Percentiles rank a stretch among this genome's conserved stretches.
Conservation (phyloP, 2,888 invertebrate species). For the Sepiola atlantica region DNA sequence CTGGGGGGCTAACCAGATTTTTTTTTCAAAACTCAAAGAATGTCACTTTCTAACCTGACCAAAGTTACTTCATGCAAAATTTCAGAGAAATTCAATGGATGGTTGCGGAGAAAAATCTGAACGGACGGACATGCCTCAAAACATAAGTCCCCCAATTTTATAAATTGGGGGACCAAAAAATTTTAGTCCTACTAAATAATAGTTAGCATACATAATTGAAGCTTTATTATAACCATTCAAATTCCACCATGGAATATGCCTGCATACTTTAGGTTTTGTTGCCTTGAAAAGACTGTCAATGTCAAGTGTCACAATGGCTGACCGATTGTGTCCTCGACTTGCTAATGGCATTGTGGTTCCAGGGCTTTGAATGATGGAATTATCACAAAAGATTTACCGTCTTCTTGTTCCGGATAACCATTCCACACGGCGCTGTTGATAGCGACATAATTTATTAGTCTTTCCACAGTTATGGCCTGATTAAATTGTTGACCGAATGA, state of each 20-base stretch:
- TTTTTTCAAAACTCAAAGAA: too few species aligned
- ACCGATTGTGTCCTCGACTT: neutral
- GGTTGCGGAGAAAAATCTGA: too few species aligned
- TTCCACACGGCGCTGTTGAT: neutral
- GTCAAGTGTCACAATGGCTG: neutral
- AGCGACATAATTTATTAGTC: neutral
- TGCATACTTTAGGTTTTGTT: neutral
- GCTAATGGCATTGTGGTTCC: neutral
- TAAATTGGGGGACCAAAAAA: too few species aligned
- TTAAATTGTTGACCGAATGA: neutral
- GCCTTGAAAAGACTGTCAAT: neutral
- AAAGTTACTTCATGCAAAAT: too few species aligned
- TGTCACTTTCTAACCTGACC: too few species aligned
- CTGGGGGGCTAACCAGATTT: too few species aligned
- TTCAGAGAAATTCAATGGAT: too few species aligned
- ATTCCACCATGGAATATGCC: neutral
- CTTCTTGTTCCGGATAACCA: constrained; percentile 15
- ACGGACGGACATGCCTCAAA: too few species aligned
- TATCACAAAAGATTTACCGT: constrained; percentile 6
- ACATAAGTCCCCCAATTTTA: too few species aligned
- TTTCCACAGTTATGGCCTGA: neutral
- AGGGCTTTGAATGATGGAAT: neutral
- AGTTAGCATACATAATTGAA: neutral
- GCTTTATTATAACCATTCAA: neutral
- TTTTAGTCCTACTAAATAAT: too few species aligned